Evolutionary conservation across 2,797 vertebrate genomes (phyloP), one percentile per base, ranked within the genome.

Genomic region (Gadopsis marmoratus): DNA sequence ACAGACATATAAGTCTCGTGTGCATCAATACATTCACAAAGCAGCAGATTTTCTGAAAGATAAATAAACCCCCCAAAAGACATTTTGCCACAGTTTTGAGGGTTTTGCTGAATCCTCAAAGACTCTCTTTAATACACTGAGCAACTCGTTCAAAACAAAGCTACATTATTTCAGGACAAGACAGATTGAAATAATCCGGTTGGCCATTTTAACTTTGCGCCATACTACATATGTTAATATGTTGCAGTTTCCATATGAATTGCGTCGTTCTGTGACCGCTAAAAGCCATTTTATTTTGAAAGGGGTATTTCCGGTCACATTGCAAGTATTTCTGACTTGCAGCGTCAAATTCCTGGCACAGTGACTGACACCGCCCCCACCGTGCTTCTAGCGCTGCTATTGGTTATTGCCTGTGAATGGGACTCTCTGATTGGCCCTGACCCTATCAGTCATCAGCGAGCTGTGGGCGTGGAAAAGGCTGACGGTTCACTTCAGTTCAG

Each of bases 401-500:
- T 94, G 91, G 93, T 12, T 26, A 0, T 26, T 2, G 6, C 1
- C 6, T 3, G 1, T 43, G 7, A 5, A 1, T 12, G 16, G 2
- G 21, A 1, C 41, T 5, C 62, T 83, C 7, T 87, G 82, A 94
- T 94, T 95, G 92, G 93, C 10, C 2, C 0, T 2, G 0, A 0
- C 0, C 1, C 33, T 74, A 76, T 69, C 86, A 66, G 0, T 87
- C 71, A 71, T 17, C 54, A 0, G 2, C 0, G n/a, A 21, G 11
- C 39, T 1, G 7, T 35, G 61, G 69, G 43, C 74, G 66, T 71
- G 16, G 45, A 84, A 62, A 19, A 63, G 80, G 76, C 43, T 2
- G 67, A 90, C 26, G 88, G 92, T 90, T 94, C 65, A 69, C 3
- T 0, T 4, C 0, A 89, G 89, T 93, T 90, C 64, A 89, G 0